Percentiles rank a stretch among this genome's conserved stretches.
Evolutionary conservation across 2,888 invertebrate species (phyloP).

Genomic region (Andrena trimmerana): DNA sequence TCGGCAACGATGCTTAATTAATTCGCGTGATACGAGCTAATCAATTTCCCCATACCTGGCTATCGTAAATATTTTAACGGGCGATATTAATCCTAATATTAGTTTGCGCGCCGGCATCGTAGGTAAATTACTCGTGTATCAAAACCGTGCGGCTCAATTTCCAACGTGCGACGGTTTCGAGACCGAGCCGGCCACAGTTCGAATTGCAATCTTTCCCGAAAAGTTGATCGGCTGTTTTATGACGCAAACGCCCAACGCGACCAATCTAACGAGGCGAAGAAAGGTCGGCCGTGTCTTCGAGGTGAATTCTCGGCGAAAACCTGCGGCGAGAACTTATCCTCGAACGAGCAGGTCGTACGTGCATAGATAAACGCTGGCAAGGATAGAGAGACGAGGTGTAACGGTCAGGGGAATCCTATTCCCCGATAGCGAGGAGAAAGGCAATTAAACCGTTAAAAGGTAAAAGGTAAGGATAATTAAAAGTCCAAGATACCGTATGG

Average conservation of each 20-base stretch:
- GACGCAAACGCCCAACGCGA: too few species aligned
- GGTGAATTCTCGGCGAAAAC: not conserved
- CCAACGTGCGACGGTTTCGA: conserved; percentile 12
- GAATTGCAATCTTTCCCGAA: too few species aligned
- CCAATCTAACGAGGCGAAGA: too few species aligned
- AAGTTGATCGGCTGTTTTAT: too few species aligned
- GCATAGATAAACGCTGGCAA: not conserved
- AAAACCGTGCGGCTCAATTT: conserved; percentile 43
- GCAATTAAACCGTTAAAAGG: conserved; percentile 70
- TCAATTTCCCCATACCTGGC: conserved; percentile 45
- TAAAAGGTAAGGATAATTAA: conserved; percentile 65
- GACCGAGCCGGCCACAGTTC: not conserved
- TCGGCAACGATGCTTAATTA: conserved; percentile 57
- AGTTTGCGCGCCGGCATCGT: conserved; percentile 33
- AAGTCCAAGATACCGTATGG: conserved; percentile 71
- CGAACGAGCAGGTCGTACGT: not conserved
- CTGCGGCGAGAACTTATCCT: not conserved
- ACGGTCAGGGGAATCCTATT: conserved; percentile 46
- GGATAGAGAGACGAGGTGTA: conserved; percentile 35
- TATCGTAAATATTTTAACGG: conserved; percentile 67
- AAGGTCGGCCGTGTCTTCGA: not conserved
- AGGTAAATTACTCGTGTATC: conserved; percentile 46
- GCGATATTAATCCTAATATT: conserved; percentile 65
- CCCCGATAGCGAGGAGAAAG: conserved; percentile 63
- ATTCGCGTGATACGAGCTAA: conserved; percentile 63